These are phyloP conservation scores for Microtus montanus DNA, from an alignment of 2,113 vertebrate species.

Conservation along the genomic window DNA sequence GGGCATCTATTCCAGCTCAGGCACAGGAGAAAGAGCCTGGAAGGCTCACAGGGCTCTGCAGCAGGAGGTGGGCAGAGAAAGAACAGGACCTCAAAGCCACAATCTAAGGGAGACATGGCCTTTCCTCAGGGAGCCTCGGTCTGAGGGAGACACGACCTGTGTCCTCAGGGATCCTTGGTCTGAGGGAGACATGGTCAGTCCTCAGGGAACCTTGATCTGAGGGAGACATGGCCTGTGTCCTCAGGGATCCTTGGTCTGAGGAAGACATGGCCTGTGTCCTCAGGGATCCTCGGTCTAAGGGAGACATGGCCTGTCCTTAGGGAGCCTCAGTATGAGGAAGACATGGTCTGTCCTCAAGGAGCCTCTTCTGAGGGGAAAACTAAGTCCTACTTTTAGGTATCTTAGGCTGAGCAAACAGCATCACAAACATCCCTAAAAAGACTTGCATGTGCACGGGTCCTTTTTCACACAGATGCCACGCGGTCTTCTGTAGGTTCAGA, in stretches of 20 bases:
- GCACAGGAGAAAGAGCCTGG: neutral
- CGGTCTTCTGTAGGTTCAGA: neutral
- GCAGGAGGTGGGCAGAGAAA: neutral
- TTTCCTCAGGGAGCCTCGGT: neutral
- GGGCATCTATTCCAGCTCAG: neutral
- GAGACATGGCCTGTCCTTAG: neutral
- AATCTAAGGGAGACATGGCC: neutral
- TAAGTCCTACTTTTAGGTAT: neutral
- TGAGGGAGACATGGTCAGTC: too few relatives aligned
- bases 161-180: neutral
- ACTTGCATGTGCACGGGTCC: neutral
- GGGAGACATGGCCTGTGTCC: too few relatives aligned
- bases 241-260: too few relatives aligned
- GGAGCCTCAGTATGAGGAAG: neutral
- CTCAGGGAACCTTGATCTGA: too few relatives aligned
- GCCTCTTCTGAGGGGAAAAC: neutral
- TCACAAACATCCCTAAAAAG: neutral
- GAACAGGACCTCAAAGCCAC: neutral
- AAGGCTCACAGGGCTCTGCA: neutral
- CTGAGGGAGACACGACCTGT: too few relatives aligned
- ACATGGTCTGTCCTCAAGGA: neutral
- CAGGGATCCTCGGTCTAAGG: neutral
- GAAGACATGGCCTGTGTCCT: too few relatives aligned
- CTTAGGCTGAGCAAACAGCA: neutral
- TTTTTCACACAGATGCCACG: neutral